These are phyloP conservation scores for Taxidea taxus DNA, from an alignment of 2,113 vertebrate species.

Conservation along the genomic window DNA sequence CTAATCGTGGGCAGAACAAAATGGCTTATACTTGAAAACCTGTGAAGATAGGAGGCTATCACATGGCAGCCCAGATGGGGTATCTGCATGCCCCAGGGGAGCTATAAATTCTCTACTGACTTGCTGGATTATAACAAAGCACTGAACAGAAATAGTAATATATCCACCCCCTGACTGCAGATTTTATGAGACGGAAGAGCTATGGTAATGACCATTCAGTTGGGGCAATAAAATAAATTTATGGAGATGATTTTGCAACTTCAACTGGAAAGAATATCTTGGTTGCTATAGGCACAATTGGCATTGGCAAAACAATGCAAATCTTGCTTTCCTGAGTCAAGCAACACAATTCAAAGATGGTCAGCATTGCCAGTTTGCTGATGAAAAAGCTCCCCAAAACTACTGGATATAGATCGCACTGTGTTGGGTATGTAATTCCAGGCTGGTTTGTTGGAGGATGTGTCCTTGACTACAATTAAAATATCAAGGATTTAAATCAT, in stretches of 20 bases:
- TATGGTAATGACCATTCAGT: not conserved
- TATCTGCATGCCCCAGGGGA: not conserved
- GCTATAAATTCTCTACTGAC: not conserved
- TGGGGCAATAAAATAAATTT: not conserved
- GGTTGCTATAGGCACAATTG: not conserved
- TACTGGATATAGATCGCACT: too few species aligned
- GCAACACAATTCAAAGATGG: not conserved
- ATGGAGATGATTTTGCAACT: not conserved
- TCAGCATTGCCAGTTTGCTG: not conserved
- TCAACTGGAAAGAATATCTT: not conserved
- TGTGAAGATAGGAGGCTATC: not conserved
- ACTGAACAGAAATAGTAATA: not conserved
- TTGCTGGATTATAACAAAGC: not conserved
- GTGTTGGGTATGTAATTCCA: not conserved
- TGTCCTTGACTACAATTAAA: not conserved
- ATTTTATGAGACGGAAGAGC: not conserved
- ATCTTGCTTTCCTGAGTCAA: not conserved
- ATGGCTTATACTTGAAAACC: not conserved
- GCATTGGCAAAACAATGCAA: not conserved
- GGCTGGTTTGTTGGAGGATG: not conserved
- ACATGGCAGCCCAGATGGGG: not conserved
- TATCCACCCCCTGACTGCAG: not conserved
- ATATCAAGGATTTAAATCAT: slow-evolving; percentile 73
- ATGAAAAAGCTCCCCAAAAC: not conserved
- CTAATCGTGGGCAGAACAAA: not conserved